phyloP scores from a whole-genome alignment of 1,140 invertebrate genomes.

The Heterodera carotae region DNA sequence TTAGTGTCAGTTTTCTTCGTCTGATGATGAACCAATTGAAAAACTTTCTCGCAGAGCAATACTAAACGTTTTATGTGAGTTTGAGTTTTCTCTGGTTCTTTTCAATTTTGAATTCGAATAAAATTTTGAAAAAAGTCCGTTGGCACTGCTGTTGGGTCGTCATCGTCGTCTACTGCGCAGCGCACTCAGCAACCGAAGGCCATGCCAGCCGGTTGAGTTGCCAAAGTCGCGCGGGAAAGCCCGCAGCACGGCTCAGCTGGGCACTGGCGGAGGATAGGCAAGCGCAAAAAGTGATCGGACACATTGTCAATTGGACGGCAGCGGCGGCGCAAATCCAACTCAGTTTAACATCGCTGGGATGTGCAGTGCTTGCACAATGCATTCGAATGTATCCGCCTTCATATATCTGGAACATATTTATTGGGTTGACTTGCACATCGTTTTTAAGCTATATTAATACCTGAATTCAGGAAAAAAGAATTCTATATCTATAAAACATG shows the following conservation, averaged over 20 bases:
- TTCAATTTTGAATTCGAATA: too few relatives aligned
- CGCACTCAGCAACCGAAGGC: conserved; percentile 31
- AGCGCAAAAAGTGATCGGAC: conserved; percentile 24
- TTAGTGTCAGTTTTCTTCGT: conserved; percentile 30
- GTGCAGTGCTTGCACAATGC: conserved; percentile 19
- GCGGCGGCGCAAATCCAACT: conserved; percentile 27
- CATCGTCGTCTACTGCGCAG: too few relatives aligned
- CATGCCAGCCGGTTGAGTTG: conserved; percentile 11
- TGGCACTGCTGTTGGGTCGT: background rate
- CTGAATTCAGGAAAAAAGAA: too few relatives aligned
- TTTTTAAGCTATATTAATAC: too few relatives aligned
- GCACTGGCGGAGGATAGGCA: conserved; percentile 28
- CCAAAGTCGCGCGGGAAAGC: conserved; percentile 22
- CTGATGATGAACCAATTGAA: conserved; percentile 22
- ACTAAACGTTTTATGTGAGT: conserved; percentile 27
- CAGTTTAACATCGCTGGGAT: conserved; percentile 19
- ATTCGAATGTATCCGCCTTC: conserved; percentile 24
- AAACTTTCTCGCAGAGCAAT: conserved; percentile 18
- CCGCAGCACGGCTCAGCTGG: conserved; percentile 31
- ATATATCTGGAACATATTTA: too few relatives aligned
- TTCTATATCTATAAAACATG: too few relatives aligned
- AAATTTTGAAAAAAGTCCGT: too few relatives aligned
- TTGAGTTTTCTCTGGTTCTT: too few relatives aligned
- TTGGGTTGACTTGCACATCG: too few relatives aligned
- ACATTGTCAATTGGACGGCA: conserved; percentile 22